These are phyloP conservation scores for Perodicticus potto DNA, from an alignment of 2,797 vertebrate species.

Conservation along the genomic window DNA sequence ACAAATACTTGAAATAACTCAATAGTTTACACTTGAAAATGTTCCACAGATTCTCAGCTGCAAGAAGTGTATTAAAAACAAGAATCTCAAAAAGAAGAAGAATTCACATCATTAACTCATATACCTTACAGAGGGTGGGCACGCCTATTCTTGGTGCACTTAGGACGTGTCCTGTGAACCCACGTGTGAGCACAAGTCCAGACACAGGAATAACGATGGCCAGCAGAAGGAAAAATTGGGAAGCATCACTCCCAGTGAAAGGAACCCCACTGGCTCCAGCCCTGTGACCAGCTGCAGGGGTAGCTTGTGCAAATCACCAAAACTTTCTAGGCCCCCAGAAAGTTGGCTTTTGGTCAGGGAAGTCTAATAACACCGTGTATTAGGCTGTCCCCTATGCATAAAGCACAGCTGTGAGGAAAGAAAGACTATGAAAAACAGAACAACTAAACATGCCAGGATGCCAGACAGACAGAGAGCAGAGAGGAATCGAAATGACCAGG, in stretches of 20 bases:
- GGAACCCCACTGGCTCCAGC: not conserved
- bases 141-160: not conserved
- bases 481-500: not conserved
- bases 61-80: not conserved
- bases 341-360: not conserved
- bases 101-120: not conserved
- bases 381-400: not conserved
- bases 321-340: not conserved
- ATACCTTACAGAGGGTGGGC: not conserved
- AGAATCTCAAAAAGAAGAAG: not conserved
- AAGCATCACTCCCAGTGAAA: not conserved
- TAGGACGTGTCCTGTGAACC: not conserved
- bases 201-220: not conserved
- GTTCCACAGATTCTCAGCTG: not conserved
- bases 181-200: not conserved
- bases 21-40: not conserved
- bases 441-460: not conserved
- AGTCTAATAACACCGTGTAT: not conserved
- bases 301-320: not conserved
- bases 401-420: not conserved
- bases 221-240: not conserved
- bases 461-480: not conserved
- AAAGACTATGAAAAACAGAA: not conserved
- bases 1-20: constrained; percentile 12
- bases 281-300: not conserved